Percentiles rank a stretch among this genome's conserved stretches.
These are phyloP conservation scores for Cheumatopsyche charites DNA, from an alignment of 1,140 invertebrate genomes.

Conservation along the genomic window DNA sequence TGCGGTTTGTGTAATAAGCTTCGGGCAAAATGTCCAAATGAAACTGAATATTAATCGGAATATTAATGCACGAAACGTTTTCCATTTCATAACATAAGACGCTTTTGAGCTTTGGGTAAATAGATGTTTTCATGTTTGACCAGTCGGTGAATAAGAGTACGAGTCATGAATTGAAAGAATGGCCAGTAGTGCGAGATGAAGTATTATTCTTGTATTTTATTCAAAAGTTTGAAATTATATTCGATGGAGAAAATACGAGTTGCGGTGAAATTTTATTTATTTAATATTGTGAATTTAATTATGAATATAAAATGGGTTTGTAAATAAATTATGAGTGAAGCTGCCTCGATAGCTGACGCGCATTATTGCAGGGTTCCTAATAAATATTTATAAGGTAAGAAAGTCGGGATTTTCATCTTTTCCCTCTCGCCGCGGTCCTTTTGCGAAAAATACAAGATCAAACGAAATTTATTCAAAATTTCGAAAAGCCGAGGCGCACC, in stretches of 20 bases:
- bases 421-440: neutral
- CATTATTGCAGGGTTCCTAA: conserved; percentile 12
- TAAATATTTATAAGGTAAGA: conserved; percentile 22
- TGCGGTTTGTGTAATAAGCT: neutral
- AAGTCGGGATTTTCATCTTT: conserved; percentile 20
- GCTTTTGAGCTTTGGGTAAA: too few relatives aligned
- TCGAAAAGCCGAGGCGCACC: neutral
- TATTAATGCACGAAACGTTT: too few relatives aligned
- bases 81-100: too few relatives aligned
- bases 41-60: too few relatives aligned
- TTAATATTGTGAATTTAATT: conserved; percentile 5
- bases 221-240: too few relatives aligned
- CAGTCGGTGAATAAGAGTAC: too few relatives aligned
- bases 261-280: neutral
- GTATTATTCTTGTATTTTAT: too few relatives aligned
- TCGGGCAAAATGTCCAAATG: too few relatives aligned
- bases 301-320: neutral
- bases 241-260: too few relatives aligned
- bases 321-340: neutral
- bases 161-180: too few relatives aligned
- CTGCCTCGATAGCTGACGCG: neutral
- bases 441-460: conserved; percentile 19
- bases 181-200: too few relatives aligned
- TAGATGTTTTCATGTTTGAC: too few relatives aligned
- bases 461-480: conserved; percentile 22